These are phyloP conservation scores for Morpho helenor DNA, from an alignment of 2,888 invertebrate genomes.

Conservation along the genomic window DNA sequence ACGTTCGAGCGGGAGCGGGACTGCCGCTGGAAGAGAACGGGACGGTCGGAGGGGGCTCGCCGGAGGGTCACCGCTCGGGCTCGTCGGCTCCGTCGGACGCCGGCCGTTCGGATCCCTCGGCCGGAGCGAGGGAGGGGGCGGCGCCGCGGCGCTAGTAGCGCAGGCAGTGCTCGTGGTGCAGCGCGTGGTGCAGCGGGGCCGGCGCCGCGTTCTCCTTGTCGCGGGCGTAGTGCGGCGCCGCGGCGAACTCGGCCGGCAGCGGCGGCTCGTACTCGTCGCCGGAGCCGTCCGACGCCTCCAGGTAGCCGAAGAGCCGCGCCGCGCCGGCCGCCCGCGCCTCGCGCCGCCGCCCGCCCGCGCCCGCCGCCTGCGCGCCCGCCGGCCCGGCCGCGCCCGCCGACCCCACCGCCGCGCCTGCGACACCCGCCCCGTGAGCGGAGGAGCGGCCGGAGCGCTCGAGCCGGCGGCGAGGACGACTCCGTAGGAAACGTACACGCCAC, in stretches of 20 bases:
- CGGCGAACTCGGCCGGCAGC: slow-evolving; percentile 42
- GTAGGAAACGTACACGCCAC: slow-evolving; percentile 37
- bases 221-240: slow-evolving; percentile 40
- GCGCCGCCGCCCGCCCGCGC: slow-evolving; percentile 29
- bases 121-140: no score
- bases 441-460: not conserved
- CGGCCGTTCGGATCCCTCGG: no score
- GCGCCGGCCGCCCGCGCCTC: slow-evolving; percentile 34
- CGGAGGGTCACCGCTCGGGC: not conserved
- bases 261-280: slow-evolving; percentile 65
- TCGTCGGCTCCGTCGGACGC: no score
- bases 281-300: slow-evolving; percentile 77
- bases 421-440: not conserved
- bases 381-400: slow-evolving; percentile 54
- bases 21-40: no score
- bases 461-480: not conserved
- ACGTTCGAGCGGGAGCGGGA: no score
- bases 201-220: slow-evolving; percentile 71
- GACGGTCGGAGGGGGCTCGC: no score
- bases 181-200: slow-evolving; percentile 50
- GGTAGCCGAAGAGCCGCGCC: slow-evolving; percentile 82
- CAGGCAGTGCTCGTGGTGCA: slow-evolving; percentile 70
- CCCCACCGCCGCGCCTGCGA: slow-evolving; percentile 37
- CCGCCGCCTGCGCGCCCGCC: slow-evolving; percentile 59
- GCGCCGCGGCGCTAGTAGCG: slow-evolving; percentile 48